Evolutionary conservation across 2,888 invertebrate species (phyloP).

Genomic region (Portevinia maculata): DNA sequence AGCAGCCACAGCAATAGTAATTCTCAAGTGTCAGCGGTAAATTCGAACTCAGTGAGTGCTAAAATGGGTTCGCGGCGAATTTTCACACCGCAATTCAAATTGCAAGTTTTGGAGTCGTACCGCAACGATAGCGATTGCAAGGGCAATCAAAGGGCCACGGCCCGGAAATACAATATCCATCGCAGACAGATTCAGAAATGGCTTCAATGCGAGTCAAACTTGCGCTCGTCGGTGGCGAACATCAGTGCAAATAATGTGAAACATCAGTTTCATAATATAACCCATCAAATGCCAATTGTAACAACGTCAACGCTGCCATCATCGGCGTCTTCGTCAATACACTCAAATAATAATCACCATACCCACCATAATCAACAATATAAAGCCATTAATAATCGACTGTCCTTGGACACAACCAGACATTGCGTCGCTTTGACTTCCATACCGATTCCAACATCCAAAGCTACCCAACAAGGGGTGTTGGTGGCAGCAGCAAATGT

Average conservation of each 20-base stretch:
- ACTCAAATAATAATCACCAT: conserved; percentile 73
- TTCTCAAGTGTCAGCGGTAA: conserved; percentile 73
- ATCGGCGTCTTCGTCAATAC: conserved; percentile 69
- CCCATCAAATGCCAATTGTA: conserved; percentile 75
- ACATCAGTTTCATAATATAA: conserved; percentile 80
- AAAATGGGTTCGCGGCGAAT: conserved; percentile 92
- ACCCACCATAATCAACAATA: conserved; percentile 69
- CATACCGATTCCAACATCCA: conserved; percentile 75
- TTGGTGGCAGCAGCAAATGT: conserved; percentile 76
- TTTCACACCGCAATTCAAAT: conserved; percentile 94
- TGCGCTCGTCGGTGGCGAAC: conserved; percentile 89
- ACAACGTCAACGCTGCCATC: conserved; percentile 62
- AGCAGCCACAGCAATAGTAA: conserved; percentile 51
- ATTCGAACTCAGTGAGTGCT: conserved; percentile 77
- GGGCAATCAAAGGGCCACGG: conserved; percentile 94
- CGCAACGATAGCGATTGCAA: conserved; percentile 93
- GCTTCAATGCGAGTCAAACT: conserved; percentile 92
- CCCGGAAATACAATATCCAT: conserved; percentile 94
- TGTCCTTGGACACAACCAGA: conserved; percentile 78
- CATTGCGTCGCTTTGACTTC: conserved; percentile 77
- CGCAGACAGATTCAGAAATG: conserved; percentile 95
- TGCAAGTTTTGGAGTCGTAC: conserved; percentile 94
- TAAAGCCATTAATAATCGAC: conserved; percentile 74
- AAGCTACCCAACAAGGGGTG: conserved; percentile 75
- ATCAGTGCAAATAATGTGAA: conserved; percentile 80